Evolutionary conservation across 1,140 invertebrate species (phyloP), one percentile per base, ranked within the genome.

Genomic region (Drosophila tropicalis): DNA sequence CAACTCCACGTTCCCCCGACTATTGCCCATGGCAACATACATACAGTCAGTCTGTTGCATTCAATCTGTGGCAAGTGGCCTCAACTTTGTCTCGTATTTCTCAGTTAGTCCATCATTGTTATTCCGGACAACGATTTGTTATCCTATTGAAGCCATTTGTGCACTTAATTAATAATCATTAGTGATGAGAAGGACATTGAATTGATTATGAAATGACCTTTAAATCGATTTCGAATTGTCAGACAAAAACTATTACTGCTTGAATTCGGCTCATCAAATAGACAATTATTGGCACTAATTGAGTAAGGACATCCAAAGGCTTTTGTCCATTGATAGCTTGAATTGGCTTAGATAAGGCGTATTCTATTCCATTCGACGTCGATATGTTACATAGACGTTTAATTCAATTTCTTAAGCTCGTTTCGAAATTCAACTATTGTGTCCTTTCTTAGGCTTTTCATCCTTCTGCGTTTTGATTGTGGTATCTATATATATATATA

Each of bases 111-210:
- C n/a, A 19, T 51, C 19, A 51, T 51, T 51, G 10, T 51, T 51
- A 51, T 19, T 9, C 19, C 17, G 19, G 44, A 51, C 32, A 36
- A 58, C 56, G 39, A 25, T 44, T 29, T 60, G 65, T 67, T 44
- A 34, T 29, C 58, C 19, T 17, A 1, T 68, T 41, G 44, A 60
- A 36, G 62, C 66, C 73, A 74, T 74, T 74, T 70, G 66, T 70
- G 67, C 58, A 74, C 66, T 79, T 79, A 79, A 79, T 79, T 79
- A 67, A 60, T 54, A 55, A 60, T 74, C 60, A 67, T 79, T 79
- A 74, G 67, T n/a, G 17, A 29, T 54, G 60, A 65, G 62, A 79
- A 63, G 70, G 22, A 62, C 60, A 64, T 72, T 78, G 51, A 78
- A 72, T 77, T 66, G 60, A 57, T 41, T 62, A 44, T 68, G 75